Percentiles rank a stretch among this genome's conserved stretches.
phyloP scores from a whole-genome alignment of 2,113 vertebrate genomes.

The Corydoras sp. region DNA sequence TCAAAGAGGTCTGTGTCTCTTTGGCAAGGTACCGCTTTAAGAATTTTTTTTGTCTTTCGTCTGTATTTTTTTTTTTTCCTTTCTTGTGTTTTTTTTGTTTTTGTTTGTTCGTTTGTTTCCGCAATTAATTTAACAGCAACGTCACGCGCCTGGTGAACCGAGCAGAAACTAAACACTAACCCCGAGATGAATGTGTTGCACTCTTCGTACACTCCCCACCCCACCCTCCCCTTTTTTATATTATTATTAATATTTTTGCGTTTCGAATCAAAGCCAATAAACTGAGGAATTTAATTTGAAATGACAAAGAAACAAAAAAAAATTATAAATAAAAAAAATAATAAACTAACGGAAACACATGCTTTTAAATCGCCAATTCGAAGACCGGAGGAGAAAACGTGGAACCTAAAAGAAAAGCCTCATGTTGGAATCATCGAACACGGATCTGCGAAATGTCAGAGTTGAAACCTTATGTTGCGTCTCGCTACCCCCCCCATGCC shows the following conservation, averaged over 20 bases:
- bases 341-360: background rate
- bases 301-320: slow-evolving; percentile 27
- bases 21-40: slow-evolving; percentile 99
- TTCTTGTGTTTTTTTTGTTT: background rate
- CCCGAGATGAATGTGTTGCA: background rate
- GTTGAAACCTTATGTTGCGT: slow-evolving; percentile 51
- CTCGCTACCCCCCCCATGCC: background rate
- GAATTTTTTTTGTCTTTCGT: slow-evolving; percentile 82
- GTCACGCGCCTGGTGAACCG: slow-evolving; percentile 81
- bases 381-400: slow-evolving; percentile 56
- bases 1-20: slow-evolving; percentile 99
- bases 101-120: slow-evolving; percentile 1
- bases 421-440: slow-evolving; percentile 82
- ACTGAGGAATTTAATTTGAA: slow-evolving; percentile 43
- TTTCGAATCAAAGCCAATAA: background rate
- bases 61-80: slow-evolving; percentile 69
- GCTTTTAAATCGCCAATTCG: slow-evolving; percentile 40
- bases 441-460: slow-evolving; percentile 89
- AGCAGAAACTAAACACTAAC: slow-evolving; percentile 71
- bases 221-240: too few relatives aligned
- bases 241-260: background rate
- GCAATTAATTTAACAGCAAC: slow-evolving; percentile 87
- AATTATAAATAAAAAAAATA: too few relatives aligned
- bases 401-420: background rate
- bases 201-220: background rate